phyloP scores from a whole-genome alignment of 2,888 invertebrate species.

The Nomada lathburiana region DNA sequence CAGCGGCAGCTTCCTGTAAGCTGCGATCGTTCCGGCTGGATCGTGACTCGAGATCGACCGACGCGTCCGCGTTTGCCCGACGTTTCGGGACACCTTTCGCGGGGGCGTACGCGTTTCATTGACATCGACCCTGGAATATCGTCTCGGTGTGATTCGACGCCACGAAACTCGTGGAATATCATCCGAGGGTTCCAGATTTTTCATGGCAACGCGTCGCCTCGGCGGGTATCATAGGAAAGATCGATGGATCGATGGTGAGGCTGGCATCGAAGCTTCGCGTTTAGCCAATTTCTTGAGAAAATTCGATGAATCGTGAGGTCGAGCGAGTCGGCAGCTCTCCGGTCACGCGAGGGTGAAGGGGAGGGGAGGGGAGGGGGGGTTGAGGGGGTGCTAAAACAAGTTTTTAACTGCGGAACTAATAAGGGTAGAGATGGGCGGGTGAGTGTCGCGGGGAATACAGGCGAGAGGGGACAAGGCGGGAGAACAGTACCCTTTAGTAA shows the following conservation, averaged over 20 bases:
- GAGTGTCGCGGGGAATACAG: conserved; percentile 44
- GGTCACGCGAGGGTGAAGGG: conserved; percentile 40
- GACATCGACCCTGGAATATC: too few relatives aligned
- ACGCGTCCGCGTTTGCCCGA: too few relatives aligned
- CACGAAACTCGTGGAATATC: too few relatives aligned
- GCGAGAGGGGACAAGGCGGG: conserved; percentile 45
- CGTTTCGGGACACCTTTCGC: too few relatives aligned
- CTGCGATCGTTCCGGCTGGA: conserved; percentile 44
- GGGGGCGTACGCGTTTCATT: too few relatives aligned
- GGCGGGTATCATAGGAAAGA: too few relatives aligned
- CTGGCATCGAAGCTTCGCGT: too few relatives aligned
- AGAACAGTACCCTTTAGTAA: conserved; percentile 77
- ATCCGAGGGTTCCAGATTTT: background rate
- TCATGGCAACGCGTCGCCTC: background rate
- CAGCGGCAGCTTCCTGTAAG: conserved; percentile 34
- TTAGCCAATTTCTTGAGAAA: background rate
- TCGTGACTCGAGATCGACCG: conserved; percentile 40
- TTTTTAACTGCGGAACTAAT: conserved; percentile 67
- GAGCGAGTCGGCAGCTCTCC: conserved; percentile 63
- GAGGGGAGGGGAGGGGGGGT: too few relatives aligned
- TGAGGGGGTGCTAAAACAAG: conserved; percentile 61
- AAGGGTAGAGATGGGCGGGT: conserved; percentile 52
- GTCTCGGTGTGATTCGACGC: too few relatives aligned
- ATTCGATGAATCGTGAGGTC: background rate
- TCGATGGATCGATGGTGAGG: too few relatives aligned